phyloP scores from a whole-genome alignment of 1,140 invertebrate genomes.

The Zaprionus davidi region DNA sequence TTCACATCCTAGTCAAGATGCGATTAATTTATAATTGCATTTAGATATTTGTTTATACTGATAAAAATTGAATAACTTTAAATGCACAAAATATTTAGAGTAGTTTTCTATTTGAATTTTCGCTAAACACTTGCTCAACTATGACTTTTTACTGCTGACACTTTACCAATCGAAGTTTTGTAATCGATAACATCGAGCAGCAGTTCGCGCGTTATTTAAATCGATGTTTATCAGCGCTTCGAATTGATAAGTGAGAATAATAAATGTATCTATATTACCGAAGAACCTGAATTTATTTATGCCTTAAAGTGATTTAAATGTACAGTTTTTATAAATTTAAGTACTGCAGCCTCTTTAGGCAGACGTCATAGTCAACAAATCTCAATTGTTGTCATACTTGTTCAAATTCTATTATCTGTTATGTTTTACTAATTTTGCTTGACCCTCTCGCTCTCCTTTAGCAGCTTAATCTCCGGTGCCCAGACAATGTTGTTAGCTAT shows the following conservation, averaged over 20 bases:
- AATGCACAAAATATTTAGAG: background rate
- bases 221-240: background rate
- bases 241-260: too few species aligned
- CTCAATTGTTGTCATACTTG: constrained; percentile 7
- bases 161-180: background rate
- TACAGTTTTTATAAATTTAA: constrained; percentile 21
- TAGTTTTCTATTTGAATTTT: background rate
- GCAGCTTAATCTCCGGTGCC: constrained; percentile 63
- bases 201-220: constrained; percentile 2
- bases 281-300: constrained; percentile 9
- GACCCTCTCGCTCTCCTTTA: constrained; percentile 44
- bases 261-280: background rate
- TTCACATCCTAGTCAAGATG: constrained; percentile 7
- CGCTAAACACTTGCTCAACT: background rate
- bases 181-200: constrained; percentile 1
- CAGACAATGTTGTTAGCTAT: constrained; percentile 64
- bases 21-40: constrained; percentile 16
- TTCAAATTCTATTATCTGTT: background rate
- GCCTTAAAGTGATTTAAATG: constrained; percentile 7
- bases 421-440: constrained; percentile 41
- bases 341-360: constrained; percentile 22
- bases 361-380: constrained; percentile 13
- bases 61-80: background rate
- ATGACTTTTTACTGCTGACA: background rate
- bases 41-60: background rate